These are phyloP conservation scores for Vanessa cardui DNA, from an alignment of 2,888 invertebrate species.

Conservation along the genomic window DNA sequence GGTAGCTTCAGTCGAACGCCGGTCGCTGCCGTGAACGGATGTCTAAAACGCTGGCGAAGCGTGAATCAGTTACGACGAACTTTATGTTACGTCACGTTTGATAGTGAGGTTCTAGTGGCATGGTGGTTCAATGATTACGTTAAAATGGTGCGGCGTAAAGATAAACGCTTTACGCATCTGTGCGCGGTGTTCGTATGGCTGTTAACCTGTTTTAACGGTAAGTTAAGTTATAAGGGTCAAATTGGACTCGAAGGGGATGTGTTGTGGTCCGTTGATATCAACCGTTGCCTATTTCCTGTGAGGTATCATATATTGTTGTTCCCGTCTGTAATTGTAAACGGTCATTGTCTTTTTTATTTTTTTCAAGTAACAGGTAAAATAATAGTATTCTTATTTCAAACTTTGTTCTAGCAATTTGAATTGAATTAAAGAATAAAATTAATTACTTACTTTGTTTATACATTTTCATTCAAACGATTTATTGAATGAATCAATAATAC, in stretches of 20 bases:
- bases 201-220: conserved; percentile 74
- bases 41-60: conserved; percentile 39
- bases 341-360: background rate
- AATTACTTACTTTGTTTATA: too few species aligned
- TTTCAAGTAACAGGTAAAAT: background rate
- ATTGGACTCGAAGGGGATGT: conserved; percentile 53
- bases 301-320: conserved; percentile 35
- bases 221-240: conserved; percentile 60
- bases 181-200: conserved; percentile 69
- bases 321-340: conserved; percentile 12
- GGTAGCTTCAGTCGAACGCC: conserved; percentile 61
- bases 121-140: conserved; percentile 70
- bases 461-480: too few species aligned
- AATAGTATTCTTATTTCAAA: too few species aligned
- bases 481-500: too few species aligned
- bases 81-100: conserved; percentile 73
- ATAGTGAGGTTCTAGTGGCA: conserved; percentile 57
- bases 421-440: background rate
- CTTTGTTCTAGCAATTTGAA: background rate
- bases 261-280: conserved; percentile 58
- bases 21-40: conserved; percentile 56
- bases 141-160: conserved; percentile 70
- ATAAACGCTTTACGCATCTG: conserved; percentile 64
- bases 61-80: conserved; percentile 44
- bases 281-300: conserved; percentile 49